A percentile compares a stretch with the other conserved stretches of the same genome.
Evolutionary conservation across 2,888 invertebrate species (phyloP).

Genomic region (Drosophila yooni): DNA sequence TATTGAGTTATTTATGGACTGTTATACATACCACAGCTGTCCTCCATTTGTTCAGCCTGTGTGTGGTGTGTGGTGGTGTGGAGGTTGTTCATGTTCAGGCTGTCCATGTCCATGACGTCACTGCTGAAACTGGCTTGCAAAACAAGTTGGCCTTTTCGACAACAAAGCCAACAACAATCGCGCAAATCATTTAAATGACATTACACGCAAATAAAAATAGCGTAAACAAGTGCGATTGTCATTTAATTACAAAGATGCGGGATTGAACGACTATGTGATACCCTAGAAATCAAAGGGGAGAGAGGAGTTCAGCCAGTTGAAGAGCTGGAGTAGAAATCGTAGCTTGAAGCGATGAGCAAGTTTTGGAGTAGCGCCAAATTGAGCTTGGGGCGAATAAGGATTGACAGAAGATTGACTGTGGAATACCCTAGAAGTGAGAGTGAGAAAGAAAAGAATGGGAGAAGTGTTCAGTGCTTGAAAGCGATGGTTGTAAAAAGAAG

Average conservation of each 20-base stretch:
- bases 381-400: not conserved
- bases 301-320: not conserved
- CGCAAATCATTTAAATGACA: conserved; percentile 79
- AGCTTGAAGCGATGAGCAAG: not conserved
- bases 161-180: conserved; percentile 59
- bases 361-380: not conserved
- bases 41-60: conserved; percentile 10
- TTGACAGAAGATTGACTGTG: not conserved
- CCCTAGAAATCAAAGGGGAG: conserved; percentile 16
- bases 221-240: conserved; percentile 47
- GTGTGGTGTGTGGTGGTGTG: conserved; percentile 46
- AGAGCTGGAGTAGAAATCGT: not conserved
- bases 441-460: not conserved
- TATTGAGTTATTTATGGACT: conserved; percentile 62
- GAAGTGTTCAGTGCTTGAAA: not conserved
- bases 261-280: conserved; percentile 7
- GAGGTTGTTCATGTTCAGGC: conserved; percentile 62
- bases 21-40: conserved; percentile 63
- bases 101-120: conserved; percentile 69
- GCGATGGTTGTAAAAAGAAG: not conserved
- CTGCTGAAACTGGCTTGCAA: conserved; percentile 58
- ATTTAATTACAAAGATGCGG: not conserved
- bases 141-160: conserved; percentile 74
- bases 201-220: conserved; percentile 72
- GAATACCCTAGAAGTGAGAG: not conserved